Percentiles rank a stretch among this genome's conserved stretches.
These are phyloP conservation scores for Mormyrus proboscirostris DNA, from an alignment of 2,797 vertebrate species.

Conservation along the genomic window DNA sequence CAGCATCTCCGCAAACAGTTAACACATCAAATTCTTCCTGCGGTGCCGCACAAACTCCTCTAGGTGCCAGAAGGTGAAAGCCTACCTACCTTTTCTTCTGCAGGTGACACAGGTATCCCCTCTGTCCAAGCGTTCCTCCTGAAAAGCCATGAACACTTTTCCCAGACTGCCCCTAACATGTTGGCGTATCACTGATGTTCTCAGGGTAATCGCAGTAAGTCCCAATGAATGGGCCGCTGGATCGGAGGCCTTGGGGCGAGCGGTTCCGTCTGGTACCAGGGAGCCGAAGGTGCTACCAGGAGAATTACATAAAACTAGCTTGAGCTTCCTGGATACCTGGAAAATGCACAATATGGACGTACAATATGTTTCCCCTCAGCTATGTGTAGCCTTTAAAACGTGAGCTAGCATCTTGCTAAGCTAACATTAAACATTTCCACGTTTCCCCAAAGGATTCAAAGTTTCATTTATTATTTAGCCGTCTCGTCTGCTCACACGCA, in stretches of 20 bases:
- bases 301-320: slow-evolving; percentile 36
- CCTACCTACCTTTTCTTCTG: slow-evolving; percentile 22
- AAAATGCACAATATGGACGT: slow-evolving; percentile 21
- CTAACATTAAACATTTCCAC: background rate
- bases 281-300: slow-evolving; percentile 38
- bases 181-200: slow-evolving; percentile 25
- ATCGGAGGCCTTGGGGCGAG: slow-evolving; percentile 27
- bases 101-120: background rate
- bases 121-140: background rate
- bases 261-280: slow-evolving; percentile 45
- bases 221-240: slow-evolving; percentile 22
- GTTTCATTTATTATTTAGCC: background rate
- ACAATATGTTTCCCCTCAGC: background rate
- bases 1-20: background rate
- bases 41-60: background rate
- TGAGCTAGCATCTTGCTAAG: background rate
- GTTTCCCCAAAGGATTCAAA: background rate
- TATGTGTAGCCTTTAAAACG: slow-evolving; percentile 5
- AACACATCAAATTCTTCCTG: background rate
- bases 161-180: background rate
- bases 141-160: background rate
- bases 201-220: slow-evolving; percentile 27
- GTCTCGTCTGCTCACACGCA: background rate
- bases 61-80: background rate
- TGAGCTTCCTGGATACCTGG: slow-evolving; percentile 33